Base-by-base conservation (phyloP, 2,113 vertebrate genomes). In the Toxotes jaculatrix region DNA sequence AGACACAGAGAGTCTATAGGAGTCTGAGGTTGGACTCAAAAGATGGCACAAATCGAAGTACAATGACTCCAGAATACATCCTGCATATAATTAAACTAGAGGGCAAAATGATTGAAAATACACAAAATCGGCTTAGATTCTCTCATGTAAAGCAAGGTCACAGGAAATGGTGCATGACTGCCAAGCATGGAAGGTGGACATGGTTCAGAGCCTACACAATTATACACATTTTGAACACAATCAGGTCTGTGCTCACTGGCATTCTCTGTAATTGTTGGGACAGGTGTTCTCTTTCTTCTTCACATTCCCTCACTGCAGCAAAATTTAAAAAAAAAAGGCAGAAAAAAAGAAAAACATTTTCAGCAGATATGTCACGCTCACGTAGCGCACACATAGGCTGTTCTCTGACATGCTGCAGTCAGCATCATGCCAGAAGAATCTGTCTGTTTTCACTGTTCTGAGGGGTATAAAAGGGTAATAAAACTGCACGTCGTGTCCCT, bases 331-430 rank as follows among this genome's bases (percentile, higher is more conserved):
- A 8, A 23, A 40, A 55, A 42, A 8, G 7, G 19, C 38, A n/a
- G 8, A 23, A 31, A 3, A 14, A 60, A 49, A 70, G 21, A 47
- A 55, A 68, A 71, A 32, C 13, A 8, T 77, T 65, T 85, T 87
- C 64, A 79, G 83, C 74, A 87, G 55, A 89, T 85, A 78, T 84
- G 77, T 88, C 81, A 84, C 12, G 56, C 84, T 79, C 66, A 71
- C 47, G 47, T 49, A 72, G 57, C 53, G 14, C 82, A 65, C 70
- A 63, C 83, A 84, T 4, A 23, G 63, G n/a, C 78, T 69, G 45
- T 82, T 83, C 81, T 80, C 32, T 88, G 77, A 74, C 69, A 74
- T 62, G 70, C 34, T 68, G 13, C 47, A 68, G 83, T 87, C 84
- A 88, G 83, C 90, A 88, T 69, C 61, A 53, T 42, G 85, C 38